Evolutionary conservation across 2,113 vertebrate species (phyloP), one percentile per base, ranked within the genome.

Genomic region (Catharus bicknelli): DNA sequence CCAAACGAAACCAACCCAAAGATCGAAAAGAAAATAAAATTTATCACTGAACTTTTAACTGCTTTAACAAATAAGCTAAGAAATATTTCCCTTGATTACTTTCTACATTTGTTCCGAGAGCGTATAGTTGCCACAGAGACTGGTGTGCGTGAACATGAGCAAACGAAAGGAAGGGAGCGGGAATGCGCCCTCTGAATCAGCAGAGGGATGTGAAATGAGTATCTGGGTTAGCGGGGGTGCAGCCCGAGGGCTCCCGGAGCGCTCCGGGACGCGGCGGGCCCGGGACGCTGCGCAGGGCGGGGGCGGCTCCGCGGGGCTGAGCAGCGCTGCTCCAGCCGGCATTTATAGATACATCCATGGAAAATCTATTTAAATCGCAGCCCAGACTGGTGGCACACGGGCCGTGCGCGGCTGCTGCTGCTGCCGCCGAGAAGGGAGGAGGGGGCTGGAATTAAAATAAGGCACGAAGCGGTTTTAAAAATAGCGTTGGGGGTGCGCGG

Each of bases 401-500:
- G 48, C 73, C 67, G 22, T 2, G 81, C 0, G 67, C 47, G 61
- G 58, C 79, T 51, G 69, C 91, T 16, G 69, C 91, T 36, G 61
- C 69, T 2, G 50, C 61, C 16, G 29, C 26, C 20, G 40, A 40
- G n/a, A 12, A 22, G 26, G 57, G 23, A 27, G 36, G 62, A 47
- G 58, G 43, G 48, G 10, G 47, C 30, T 67, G 59, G 59, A 50
- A 86, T 75, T 66, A 64, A 83, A 94, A 88, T 10, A 58, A 86
- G 69, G 74, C 85, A 87, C 82, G 88, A 86, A 76, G 70, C 61
- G 36, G 62, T 67, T 85, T 85, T 58, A 85, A 85, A 85, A 85
- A 85, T 85, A 85, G 82, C 70, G 82, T 43, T 25, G 20, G 25
- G 70, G 68, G 29, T 19, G 51, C 69, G 51, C 69, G 69, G 69